Conservation (phyloP, 2,888 invertebrate species). For the Anorthoa munda region DNA sequence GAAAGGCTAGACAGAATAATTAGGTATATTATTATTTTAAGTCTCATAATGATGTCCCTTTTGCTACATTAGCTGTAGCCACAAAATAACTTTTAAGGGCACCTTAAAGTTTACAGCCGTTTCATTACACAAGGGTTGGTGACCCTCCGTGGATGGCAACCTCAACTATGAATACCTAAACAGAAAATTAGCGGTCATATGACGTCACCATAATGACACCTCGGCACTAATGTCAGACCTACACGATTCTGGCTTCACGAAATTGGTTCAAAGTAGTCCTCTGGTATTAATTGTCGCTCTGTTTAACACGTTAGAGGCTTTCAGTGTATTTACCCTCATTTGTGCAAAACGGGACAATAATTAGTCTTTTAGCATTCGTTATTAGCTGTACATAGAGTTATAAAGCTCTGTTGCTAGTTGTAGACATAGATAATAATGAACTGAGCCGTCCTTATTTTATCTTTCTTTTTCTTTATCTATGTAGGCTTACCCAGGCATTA, state of each 20-base stretch:
- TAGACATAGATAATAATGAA: neutral
- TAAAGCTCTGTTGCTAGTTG: neutral
- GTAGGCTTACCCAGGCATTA: neutral
- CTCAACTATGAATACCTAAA: constrained; percentile 1
- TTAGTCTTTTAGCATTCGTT: neutral
- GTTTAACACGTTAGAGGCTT: constrained; percentile 12
- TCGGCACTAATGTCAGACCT: neutral
- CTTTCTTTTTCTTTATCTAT: too few relatives aligned
- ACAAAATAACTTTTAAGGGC: constrained; percentile 1
- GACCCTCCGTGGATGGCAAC: neutral
- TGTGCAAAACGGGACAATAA: constrained; percentile 1
- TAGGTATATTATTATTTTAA: neutral
- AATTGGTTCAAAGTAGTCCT: constrained; percentile 38
- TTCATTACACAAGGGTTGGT: constrained; percentile 1
- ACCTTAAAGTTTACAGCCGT: neutral
- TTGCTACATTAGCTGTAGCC: neutral
- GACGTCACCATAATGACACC: constrained; percentile 1
- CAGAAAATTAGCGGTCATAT: neutral
- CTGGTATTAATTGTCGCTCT: constrained; percentile 8
- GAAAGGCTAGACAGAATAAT: too few relatives aligned
- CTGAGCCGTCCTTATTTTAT: neutral
- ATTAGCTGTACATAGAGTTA: neutral
- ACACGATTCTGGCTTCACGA: constrained; percentile 17
- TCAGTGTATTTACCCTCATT: constrained; percentile 24
- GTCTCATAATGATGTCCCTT: neutral